Evolutionary conservation across 2,113 vertebrate species (phyloP).

Genomic region (Anguilla rostrata): DNA sequence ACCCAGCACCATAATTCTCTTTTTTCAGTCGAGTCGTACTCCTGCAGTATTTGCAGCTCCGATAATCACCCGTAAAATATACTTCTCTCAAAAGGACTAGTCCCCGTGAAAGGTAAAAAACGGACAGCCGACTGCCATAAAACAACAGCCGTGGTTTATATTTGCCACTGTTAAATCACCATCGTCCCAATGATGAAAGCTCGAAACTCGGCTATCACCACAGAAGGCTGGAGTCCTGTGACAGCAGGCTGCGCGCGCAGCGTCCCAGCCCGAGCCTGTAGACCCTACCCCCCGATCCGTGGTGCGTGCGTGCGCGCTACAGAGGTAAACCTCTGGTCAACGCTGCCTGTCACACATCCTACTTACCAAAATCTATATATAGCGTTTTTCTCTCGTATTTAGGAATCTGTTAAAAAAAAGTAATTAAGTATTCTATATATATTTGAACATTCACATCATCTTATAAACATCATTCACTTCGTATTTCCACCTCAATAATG

Average conservation of each 20-base stretch:
- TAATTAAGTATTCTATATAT: background rate
- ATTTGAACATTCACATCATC: background rate
- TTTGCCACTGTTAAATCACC: slow-evolving; percentile 17
- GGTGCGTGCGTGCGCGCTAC: background rate
- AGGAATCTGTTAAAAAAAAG: background rate
- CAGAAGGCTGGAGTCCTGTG: slow-evolving; percentile 48
- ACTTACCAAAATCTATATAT: background rate
- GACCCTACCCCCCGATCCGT: background rate
- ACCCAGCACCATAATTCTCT: slow-evolving; percentile 30
- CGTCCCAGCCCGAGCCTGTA: slow-evolving; percentile 21
- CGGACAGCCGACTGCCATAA: slow-evolving; percentile 10
- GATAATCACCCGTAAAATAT: background rate
- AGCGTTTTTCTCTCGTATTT: background rate
- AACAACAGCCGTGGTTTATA: slow-evolving; percentile 4
- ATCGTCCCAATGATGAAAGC: slow-evolving; percentile 23
- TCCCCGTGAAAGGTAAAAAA: background rate
- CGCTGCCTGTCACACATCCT: background rate
- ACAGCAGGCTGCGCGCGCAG: slow-evolving; percentile 64
- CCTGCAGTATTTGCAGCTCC: slow-evolving; percentile 3
- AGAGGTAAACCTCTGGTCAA: slow-evolving; percentile 24
- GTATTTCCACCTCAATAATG: background rate
- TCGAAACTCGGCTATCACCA: slow-evolving; percentile 42
- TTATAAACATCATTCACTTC: background rate
- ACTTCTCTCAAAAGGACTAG: background rate
- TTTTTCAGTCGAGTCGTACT: background rate